Percentiles rank a stretch among this genome's conserved stretches.
Conservation (phyloP, 2,113 vertebrate genomes). For the Myotis davidii region DNA sequence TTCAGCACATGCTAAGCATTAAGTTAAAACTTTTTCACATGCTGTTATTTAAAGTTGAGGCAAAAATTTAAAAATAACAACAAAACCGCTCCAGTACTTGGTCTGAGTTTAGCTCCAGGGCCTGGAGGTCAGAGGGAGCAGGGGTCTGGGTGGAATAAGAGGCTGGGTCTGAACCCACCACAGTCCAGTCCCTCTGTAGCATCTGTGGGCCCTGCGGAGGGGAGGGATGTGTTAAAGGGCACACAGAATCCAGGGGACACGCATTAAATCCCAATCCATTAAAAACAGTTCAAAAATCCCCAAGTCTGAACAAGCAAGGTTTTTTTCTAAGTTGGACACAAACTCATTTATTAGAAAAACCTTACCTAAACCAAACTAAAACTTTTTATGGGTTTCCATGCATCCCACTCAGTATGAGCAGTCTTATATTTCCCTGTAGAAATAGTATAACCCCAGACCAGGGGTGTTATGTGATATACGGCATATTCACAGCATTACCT, state of each 20-base stretch:
- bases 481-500: neutral
- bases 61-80: neutral
- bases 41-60: neutral
- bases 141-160: neutral
- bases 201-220: neutral
- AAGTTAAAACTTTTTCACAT: slow-evolving; percentile 5
- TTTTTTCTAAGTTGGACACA: neutral
- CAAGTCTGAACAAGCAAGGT: neutral
- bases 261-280: neutral
- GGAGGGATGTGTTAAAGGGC: neutral
- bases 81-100: neutral
- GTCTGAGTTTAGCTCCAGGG: neutral
- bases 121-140: neutral
- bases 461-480: neutral
- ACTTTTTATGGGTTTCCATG: neutral
- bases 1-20: neutral
- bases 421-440: neutral
- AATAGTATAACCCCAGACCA: neutral
- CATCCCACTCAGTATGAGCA: neutral
- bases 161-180: neutral
- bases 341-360: neutral
- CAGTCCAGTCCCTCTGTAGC: neutral
- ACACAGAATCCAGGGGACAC: neutral
- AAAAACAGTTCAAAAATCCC: neutral
- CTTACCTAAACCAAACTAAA: neutral